Base-by-base conservation (phyloP, 2,888 invertebrate species). In the Craniophora ligustri region DNA sequence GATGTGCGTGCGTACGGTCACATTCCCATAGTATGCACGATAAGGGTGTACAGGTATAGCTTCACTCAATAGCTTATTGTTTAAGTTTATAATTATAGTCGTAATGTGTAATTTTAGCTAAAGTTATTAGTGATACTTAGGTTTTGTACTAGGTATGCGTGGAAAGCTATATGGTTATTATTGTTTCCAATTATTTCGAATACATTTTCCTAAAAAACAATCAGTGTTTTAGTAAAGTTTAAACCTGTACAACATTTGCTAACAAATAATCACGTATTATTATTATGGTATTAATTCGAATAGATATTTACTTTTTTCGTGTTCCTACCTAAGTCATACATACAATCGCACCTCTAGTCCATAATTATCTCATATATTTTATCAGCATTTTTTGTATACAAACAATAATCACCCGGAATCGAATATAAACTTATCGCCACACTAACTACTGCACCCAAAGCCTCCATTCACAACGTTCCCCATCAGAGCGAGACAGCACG, bases 1-100 rank as follows among this genome's bases (percentile, higher is more conserved):
- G 76, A 85, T 91, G 83, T 76, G 72, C 80, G 80, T 69, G 82
- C 74, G 79, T 71, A 75, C 79, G 81, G 79, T 77, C 80, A 79
- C 84, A 92, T 92, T 91, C 91, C 89, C 91, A 91, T 92, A 88
- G 81, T 78, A 77, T 76, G 82, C 86, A 87, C 86, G 87, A 88
- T 85, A 86, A 81, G 85, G 86, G 85, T 76, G 72, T 61, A 63
- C 65, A 71, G 76, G 79, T 67, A 88, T 91, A 91, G 88, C 89
- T 90, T 91, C 77, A 91, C 89, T 85, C 34, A 14, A 10, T 19
- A 16, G 11, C 30, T 41, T 48, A 48, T 59, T 54, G 41, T 53
- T 59, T 46, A 61, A n/a, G 36, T 48, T 41, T 47, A 18, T 67
- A 67, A 23, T 3, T 47, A 23, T 2, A 40, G 21, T 16, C 0